These are phyloP conservation scores for Apodemus speciosus DNA, from an alignment of 2,113 vertebrate species.

Conservation along the genomic window DNA sequence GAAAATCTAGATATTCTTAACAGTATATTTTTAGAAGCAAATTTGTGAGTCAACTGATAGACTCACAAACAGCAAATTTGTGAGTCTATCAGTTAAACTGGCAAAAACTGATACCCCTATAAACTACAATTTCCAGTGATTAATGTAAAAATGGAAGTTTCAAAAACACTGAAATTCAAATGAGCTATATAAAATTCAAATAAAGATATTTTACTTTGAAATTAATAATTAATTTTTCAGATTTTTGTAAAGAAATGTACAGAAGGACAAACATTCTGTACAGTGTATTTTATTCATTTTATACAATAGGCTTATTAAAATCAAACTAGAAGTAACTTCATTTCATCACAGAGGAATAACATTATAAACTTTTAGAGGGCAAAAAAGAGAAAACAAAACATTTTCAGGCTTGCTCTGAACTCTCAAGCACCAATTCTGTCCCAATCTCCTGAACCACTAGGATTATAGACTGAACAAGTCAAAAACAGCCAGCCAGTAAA, in stretches of 20 bases:
- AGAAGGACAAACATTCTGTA: neutral
- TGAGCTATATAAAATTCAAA: neutral
- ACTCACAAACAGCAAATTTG: too few relatives aligned
- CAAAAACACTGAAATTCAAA: neutral
- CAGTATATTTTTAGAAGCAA: neutral
- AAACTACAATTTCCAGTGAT: neutral
- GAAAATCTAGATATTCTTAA: neutral
- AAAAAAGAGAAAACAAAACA: too few relatives aligned
- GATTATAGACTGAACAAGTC: too few relatives aligned
- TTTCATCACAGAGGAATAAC: constrained; percentile 1
- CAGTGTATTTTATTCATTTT: neutral
- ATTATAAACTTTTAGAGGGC: neutral
- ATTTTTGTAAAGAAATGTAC: neutral
- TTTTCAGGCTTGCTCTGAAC: too few relatives aligned
- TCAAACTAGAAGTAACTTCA: neutral
- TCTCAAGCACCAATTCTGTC: too few relatives aligned
- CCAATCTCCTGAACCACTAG: too few relatives aligned
- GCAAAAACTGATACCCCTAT: neutral
- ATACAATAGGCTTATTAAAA: neutral
- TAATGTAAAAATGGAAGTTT: neutral
- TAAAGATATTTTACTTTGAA: constrained; percentile 21
- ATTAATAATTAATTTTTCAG: neutral
- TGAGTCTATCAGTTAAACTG: neutral
- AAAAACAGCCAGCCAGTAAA: too few relatives aligned
- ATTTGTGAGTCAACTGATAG: neutral